These are phyloP conservation scores for Mirza zaza DNA, from an alignment of 2,113 vertebrate genomes.

Conservation along the genomic window DNA sequence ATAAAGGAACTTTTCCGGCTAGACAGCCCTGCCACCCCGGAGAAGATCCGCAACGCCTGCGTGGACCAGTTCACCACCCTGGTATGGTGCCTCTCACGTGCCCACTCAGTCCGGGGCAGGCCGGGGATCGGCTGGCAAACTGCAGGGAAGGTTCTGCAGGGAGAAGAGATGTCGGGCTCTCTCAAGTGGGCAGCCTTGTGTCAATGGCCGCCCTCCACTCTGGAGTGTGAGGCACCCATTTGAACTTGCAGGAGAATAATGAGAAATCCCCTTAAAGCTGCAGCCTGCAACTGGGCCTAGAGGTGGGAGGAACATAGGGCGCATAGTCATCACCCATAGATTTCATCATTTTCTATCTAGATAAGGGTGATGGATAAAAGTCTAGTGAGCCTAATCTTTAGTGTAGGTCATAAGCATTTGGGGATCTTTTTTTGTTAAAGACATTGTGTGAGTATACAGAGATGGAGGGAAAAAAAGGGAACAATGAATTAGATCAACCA, in stretches of 20 bases:
- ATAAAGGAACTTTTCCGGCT: conserved; percentile 86
- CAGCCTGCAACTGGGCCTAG: neutral
- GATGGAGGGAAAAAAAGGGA: neutral
- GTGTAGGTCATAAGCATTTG: neutral
- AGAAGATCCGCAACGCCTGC: conserved; percentile 95
- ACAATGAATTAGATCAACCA: neutral
- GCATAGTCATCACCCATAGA: neutral
- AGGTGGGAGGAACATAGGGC: neutral
- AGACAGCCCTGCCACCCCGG: conserved; percentile 95
- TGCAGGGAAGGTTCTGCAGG: neutral
- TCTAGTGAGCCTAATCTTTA: neutral
- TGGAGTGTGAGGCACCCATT: accelerated
- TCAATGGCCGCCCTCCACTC: accelerated
- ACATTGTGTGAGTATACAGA: neutral
- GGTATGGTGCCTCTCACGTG: conserved; percentile 80
- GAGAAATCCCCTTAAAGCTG: neutral
- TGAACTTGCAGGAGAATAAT: neutral
- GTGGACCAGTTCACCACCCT: conserved; percentile 92
- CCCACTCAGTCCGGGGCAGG: neutral
- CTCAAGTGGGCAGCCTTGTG: neutral
- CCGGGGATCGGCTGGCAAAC: accelerated
- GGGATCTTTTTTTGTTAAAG: neutral
- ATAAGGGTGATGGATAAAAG: neutral
- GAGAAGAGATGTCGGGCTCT: neutral
- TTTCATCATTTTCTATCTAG: neutral